Conservation (phyloP, 1,140 invertebrate genomes). For the Solenopsis fugax region DNA sequence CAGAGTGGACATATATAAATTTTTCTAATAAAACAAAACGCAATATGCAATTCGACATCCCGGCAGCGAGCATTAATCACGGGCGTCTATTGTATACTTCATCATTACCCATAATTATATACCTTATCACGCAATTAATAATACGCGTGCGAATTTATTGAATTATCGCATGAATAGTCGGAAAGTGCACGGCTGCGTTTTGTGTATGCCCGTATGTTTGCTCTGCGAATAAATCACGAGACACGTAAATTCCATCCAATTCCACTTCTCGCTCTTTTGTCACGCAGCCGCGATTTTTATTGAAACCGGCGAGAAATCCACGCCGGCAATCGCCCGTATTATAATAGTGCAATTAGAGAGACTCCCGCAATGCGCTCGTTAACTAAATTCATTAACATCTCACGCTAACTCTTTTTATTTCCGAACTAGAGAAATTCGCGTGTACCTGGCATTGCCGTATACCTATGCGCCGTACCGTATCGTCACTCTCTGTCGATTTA, state of each 20-base stretch:
- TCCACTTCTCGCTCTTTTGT: slow-evolving; percentile 29
- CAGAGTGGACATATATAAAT: background rate
- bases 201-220: slow-evolving; percentile 7
- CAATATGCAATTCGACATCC: background rate
- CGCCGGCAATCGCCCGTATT: background rate
- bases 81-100: background rate
- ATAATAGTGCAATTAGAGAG: slow-evolving; percentile 16
- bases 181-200: background rate
- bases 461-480: no score
- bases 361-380: background rate
- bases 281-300: background rate
- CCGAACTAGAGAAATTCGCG: background rate
- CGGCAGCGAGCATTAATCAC: background rate
- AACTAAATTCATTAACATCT: slow-evolving; percentile 18
- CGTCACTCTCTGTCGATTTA: slow-evolving; percentile 3
- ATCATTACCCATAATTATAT: slow-evolving; percentile 11
- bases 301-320: background rate
- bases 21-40: slow-evolving; percentile 15
- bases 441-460: background rate
- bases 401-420: background rate
- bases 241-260: background rate
- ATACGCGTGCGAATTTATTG: background rate
- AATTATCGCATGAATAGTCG: background rate
- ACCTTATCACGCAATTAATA: slow-evolving; percentile 26
- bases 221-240: slow-evolving; percentile 6